phyloP scores from a whole-genome alignment of 2,113 vertebrate species.

The Peromyscus polionotus region DNA sequence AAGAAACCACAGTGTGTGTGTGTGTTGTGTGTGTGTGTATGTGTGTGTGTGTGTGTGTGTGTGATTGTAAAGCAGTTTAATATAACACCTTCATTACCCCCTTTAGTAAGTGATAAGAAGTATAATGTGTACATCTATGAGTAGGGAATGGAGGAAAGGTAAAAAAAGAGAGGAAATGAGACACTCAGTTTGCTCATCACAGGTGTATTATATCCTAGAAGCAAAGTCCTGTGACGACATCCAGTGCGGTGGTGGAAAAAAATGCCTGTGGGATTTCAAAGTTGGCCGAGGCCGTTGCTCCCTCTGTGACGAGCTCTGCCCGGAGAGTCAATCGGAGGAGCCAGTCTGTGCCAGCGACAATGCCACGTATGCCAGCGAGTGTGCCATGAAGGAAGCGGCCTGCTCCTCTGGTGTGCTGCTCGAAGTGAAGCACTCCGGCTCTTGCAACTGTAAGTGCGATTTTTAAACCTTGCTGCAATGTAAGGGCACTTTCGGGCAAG shows the following conservation, averaged over 20 bases:
- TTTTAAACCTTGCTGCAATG: conserved; percentile 87
- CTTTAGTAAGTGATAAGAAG: background rate
- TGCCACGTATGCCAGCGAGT: conserved; percentile 97
- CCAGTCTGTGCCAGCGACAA: conserved; percentile 99
- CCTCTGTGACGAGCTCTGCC: conserved; percentile 94
- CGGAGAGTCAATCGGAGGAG: conserved; percentile 95
- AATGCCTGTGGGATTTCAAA: conserved; percentile 97
- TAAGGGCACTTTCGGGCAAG: conserved; percentile 89
- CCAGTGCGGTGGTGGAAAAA: conserved; percentile 95
- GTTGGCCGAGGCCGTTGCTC: conserved; percentile 96
- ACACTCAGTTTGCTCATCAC: conserved; percentile 78
- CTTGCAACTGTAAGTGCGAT: conserved; percentile 99
- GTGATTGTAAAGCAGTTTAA: conserved; percentile 2
- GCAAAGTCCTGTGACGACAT: conserved; percentile 99
- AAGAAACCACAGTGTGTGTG: background rate
- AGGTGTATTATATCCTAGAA: conserved; percentile 89
- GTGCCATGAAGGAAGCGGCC: conserved; percentile 98
- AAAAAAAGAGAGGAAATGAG: background rate
- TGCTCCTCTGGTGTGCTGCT: conserved; percentile 96
- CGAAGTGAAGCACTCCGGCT: conserved; percentile 98
- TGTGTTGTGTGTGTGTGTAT: background rate
- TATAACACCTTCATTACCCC: background rate
- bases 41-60: background rate
- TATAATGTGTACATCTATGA: background rate
- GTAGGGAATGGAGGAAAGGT: background rate